A percentile compares a stretch with the other conserved stretches of the same genome.
Conservation (phyloP, 1,140 invertebrate species). For the Hesperophylax magnus region DNA sequence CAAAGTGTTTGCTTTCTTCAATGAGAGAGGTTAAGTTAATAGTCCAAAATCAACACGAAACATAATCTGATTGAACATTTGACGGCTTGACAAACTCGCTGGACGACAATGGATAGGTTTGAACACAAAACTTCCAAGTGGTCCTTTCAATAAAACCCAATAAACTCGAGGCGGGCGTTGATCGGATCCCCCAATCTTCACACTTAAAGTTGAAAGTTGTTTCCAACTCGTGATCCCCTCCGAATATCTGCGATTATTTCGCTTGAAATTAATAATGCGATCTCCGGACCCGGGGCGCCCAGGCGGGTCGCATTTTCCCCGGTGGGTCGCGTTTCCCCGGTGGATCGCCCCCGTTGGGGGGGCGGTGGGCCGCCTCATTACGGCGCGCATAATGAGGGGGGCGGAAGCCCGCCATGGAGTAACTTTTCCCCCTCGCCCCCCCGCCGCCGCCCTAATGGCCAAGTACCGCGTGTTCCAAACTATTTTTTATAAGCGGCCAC, state of each 20-base stretch:
- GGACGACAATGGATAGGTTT: too few species aligned
- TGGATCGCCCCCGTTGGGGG: slow-evolving; percentile 6
- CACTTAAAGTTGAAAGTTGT: too few species aligned
- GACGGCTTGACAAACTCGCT: too few species aligned
- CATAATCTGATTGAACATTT: too few species aligned
- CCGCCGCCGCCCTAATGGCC: slow-evolving; percentile 31
- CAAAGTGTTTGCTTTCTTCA: too few species aligned
- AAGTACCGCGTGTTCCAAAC: slow-evolving; percentile 10
- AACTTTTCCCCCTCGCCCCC: slow-evolving; percentile 25
- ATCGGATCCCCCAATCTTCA: background rate
- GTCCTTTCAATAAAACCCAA: too few species aligned
- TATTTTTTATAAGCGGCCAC: too few species aligned
- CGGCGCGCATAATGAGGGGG: slow-evolving; percentile 44
- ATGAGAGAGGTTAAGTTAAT: too few species aligned
- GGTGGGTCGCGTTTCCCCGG: background rate
- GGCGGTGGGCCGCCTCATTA: slow-evolving; percentile 40
- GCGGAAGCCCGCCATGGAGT: slow-evolving; percentile 5
- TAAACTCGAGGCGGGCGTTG: too few species aligned
- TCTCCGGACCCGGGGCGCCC: slow-evolving; percentile 33
- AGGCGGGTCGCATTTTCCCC: slow-evolving; percentile 30
- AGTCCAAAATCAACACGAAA: too few species aligned
- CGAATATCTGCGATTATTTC: slow-evolving; percentile 21
- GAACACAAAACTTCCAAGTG: too few species aligned
- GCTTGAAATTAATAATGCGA: slow-evolving; percentile 40
- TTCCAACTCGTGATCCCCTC: background rate